Base-by-base conservation (phyloP, 1,140 invertebrate genomes). In the Conus ventricosus region DNA sequence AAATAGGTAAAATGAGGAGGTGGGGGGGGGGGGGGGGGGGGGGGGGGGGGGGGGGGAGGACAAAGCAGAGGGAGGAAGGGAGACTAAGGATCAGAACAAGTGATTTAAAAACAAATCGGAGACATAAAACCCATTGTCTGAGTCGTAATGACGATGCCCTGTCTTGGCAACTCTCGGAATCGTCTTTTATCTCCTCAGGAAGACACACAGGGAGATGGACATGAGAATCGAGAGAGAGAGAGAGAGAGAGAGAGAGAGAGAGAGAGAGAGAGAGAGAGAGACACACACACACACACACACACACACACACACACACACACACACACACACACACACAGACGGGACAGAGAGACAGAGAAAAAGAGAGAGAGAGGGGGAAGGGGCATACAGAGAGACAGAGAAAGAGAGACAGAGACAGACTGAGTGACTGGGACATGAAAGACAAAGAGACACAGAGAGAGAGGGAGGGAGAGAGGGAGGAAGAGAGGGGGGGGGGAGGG, bases 211-310 rank as follows among this genome's bases (percentile, higher is more conserved):
- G 6, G 67, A 71, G 82, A 83, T 55, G 23, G 82, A 51, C 39
- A 51, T 20, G 10, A 39, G 17, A 63, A 63, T 63, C 10, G 17
- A 63, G 60, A 63, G 60, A 63, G 17, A 63, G 60, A 63, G 11
- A 63, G 60, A 63, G 60, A 53, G 80, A 25, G 76, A 13, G 76
- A 80, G 39, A 80, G 76, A 80, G 39, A 80, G 76, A 80, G 39
- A 80, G 76, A 25, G 76, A 80, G 76, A 80, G 39, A 80, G 76
- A 51, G 39, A 80, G n/a, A 80, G 76, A 80, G 76, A 80, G 76
- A 51, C 11, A 80, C 4, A 51, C 1, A 51, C 1, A 80, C 10
- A 51, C 1, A 51, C 1, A 80, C 10, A 80, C 1, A 51, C 4
- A 51, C 13, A 25, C 2, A 80, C 4, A 27, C 13, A 51, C 0